These are phyloP conservation scores for Ypsolopha scabrella DNA, from an alignment of 2,888 invertebrate species.

Conservation along the genomic window DNA sequence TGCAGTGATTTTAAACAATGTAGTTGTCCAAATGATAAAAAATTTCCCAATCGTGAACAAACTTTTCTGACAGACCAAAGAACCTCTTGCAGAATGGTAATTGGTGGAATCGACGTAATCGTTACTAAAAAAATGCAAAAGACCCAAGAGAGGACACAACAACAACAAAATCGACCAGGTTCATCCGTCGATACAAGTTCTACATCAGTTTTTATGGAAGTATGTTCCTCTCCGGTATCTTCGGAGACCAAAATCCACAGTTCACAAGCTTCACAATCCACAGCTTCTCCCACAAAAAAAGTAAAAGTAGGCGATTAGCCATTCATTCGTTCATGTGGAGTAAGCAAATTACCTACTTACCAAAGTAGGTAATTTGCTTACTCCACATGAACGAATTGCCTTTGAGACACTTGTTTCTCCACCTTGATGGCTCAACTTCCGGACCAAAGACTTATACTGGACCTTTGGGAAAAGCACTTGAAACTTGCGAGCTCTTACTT, in stretches of 20 bases:
- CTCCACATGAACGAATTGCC: too few species aligned
- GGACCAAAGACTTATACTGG: not conserved
- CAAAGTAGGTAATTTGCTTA: too few species aligned
- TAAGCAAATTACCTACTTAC: too few species aligned
- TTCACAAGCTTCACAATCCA: too few species aligned
- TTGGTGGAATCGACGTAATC: constrained; percentile 7
- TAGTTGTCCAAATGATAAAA: constrained; percentile 8
- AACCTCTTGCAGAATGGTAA: constrained; percentile 7
- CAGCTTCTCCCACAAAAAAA: too few species aligned
- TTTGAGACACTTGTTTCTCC: too few species aligned
- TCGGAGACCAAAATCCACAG: not conserved
- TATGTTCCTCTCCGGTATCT: not conserved
- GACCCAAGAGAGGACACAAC: constrained; percentile 7
- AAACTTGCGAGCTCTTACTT: not conserved
- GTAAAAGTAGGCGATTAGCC: constrained; percentile 1
- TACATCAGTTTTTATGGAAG: not conserved
- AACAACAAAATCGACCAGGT: constrained; percentile 4
- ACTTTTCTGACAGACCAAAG: constrained; percentile 10
- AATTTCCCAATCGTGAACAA: constrained; percentile 10
- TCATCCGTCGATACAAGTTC: too few species aligned
- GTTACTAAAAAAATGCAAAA: constrained; percentile 7
- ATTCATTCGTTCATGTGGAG: too few species aligned
- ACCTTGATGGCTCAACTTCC: too few species aligned
- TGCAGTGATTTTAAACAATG: constrained; percentile 10
- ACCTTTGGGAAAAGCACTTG: not conserved